Conservation (phyloP, 2,888 invertebrate genomes). For the Cyclophora punctaria region DNA sequence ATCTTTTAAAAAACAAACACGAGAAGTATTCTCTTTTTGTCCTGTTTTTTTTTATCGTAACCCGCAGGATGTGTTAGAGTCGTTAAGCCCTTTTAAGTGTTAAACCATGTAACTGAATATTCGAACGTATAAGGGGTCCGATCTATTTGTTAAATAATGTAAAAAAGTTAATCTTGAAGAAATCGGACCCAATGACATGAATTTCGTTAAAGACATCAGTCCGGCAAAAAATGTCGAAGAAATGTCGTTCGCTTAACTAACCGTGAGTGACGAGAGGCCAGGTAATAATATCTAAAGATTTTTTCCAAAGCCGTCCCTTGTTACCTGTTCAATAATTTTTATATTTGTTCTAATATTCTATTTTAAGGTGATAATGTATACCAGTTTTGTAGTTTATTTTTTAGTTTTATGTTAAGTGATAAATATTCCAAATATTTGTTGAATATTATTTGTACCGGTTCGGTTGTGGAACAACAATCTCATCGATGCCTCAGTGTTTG, state of each 20-base stretch:
- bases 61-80: constrained; percentile 75
- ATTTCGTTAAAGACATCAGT: constrained; percentile 71
- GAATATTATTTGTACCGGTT: no score
- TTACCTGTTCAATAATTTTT: constrained; percentile 31
- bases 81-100: constrained; percentile 76
- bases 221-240: constrained; percentile 68
- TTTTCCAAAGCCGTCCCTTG: constrained; percentile 50
- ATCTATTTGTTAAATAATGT: constrained; percentile 74
- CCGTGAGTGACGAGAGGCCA: constrained; percentile 50
- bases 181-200: constrained; percentile 72
- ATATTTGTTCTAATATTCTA: neutral
- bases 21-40: constrained; percentile 70
- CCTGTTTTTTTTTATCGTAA: constrained; percentile 73
- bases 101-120: constrained; percentile 76
- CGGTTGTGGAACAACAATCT: no score
- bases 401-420: no score
- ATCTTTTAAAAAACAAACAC: constrained; percentile 76
- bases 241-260: constrained; percentile 54
- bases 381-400: no score
- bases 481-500: no score
- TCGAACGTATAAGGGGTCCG: constrained; percentile 68
- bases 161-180: constrained; percentile 72
- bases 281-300: constrained; percentile 41
- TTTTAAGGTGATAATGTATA: no score
- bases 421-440: no score